A percentile compares a stretch with the other conserved stretches of the same genome.
Conservation (phyloP, 2,113 vertebrate genomes). For the Sinocyclocheilus maitianheensis region DNA sequence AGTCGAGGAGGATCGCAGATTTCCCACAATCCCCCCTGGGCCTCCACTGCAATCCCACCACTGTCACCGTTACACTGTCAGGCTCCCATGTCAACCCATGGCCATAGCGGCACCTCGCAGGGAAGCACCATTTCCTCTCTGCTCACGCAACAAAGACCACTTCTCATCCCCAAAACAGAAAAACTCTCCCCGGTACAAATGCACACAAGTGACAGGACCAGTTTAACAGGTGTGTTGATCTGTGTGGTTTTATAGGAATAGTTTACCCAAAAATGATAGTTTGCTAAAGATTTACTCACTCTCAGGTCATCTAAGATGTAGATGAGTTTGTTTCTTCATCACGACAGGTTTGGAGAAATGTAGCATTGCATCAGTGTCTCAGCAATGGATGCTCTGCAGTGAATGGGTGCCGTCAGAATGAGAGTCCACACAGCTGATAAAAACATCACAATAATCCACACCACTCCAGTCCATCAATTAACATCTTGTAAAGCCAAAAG, state of each 20-base stretch:
- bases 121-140: constrained; percentile 61
- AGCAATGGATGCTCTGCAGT: background rate
- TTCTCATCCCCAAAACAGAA: constrained; percentile 86
- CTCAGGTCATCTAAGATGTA: background rate
- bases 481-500: background rate
- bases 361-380: background rate
- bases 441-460: background rate
- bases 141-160: constrained; percentile 61
- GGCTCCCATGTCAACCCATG: constrained; percentile 48
- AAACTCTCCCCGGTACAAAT: constrained; percentile 82
- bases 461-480: too few relatives aligned
- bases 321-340: background rate
- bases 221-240: constrained; percentile 63
- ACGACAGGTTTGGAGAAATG: background rate
- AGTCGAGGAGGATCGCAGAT: constrained; percentile 49
- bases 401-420: background rate
- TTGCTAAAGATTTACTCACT: background rate
- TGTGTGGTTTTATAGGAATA: background rate
- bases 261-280: background rate
- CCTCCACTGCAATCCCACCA: constrained; percentile 24
- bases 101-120: constrained; percentile 55
- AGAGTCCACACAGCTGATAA: background rate
- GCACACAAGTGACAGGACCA: constrained; percentile 70
- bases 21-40: constrained; percentile 56
- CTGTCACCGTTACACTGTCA: constrained; percentile 59